Conservation (phyloP, 2,113 vertebrate species). For the Burhinus bistriatus region DNA sequence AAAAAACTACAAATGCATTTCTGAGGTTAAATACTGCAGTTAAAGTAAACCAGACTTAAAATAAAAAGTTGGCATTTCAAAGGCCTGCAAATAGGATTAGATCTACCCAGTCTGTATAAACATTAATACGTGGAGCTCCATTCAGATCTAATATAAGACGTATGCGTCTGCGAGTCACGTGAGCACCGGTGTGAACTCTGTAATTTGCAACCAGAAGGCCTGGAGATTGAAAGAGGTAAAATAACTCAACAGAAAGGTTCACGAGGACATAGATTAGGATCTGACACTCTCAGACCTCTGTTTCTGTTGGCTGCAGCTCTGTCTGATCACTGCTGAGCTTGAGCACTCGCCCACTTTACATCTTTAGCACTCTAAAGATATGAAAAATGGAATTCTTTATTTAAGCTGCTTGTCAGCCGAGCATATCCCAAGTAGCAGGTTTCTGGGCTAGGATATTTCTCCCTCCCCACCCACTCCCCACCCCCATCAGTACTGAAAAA, state of each 20-base stretch:
- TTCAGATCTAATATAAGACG: background rate
- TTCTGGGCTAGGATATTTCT: background rate
- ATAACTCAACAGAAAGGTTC: background rate
- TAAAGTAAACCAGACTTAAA: background rate
- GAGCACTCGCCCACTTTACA: background rate
- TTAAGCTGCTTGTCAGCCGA: background rate
- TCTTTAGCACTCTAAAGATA: background rate
- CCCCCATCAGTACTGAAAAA: background rate
- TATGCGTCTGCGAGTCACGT: background rate
- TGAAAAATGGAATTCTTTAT: background rate
- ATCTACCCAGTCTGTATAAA: background rate
- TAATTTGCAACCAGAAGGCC: background rate
- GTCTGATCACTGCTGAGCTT: background rate
- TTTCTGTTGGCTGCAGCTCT: conserved; percentile 27
- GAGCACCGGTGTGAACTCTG: background rate
- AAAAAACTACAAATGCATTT: background rate
- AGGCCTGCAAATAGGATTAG: conserved; percentile 1
- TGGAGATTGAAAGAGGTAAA: conserved; percentile 9
- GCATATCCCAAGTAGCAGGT: background rate
- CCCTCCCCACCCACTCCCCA: background rate
- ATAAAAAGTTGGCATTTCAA: conserved; percentile 12
- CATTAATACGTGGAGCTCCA: background rate
- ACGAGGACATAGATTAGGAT: background rate
- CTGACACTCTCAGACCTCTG: background rate
- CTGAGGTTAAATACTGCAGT: background rate